These are phyloP conservation scores for Diadumene lineata DNA, from an alignment of 92 coral and sea anemone genomes.

Conservation along the genomic window DNA sequence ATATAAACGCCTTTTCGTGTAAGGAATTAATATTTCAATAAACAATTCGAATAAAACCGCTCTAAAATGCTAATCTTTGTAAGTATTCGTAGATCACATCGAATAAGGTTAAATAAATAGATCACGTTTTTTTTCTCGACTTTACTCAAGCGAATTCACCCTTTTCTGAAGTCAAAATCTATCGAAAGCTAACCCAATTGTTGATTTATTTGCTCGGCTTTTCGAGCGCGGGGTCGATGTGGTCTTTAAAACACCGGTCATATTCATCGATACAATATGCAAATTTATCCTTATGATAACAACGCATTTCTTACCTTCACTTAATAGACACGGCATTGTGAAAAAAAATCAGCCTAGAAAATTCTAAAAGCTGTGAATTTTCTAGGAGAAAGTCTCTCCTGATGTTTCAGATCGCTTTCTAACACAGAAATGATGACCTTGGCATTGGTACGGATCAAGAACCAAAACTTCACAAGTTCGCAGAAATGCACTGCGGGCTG, in stretches of 20 bases:
- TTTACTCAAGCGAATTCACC: background rate
- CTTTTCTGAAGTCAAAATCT: background rate
- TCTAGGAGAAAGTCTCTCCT: background rate
- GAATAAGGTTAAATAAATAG: background rate
- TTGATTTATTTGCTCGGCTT: slow-evolving; percentile 5
- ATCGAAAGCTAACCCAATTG: background rate
- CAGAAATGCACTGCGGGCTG: slow-evolving; percentile 18
- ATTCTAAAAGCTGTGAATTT: background rate
- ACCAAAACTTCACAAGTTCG: slow-evolving; percentile 19
- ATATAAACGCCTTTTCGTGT: background rate
- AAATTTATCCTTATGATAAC: background rate
- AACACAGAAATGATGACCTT: slow-evolving; percentile 20
- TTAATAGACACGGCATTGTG: slow-evolving; percentile 54
- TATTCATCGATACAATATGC: slow-evolving; percentile 8
- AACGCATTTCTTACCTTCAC: slow-evolving; percentile 58
- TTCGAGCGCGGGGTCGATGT: slow-evolving; percentile 7
- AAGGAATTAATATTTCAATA: background rate
- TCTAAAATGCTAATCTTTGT: slow-evolving; percentile 1
- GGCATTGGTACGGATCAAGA: background rate
- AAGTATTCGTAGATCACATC: background rate
- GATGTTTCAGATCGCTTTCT: background rate
- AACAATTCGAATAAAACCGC: slow-evolving; percentile 8
- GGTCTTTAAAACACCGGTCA: slow-evolving; percentile 6
- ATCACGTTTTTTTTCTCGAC: background rate
- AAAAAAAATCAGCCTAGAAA: background rate